Percentiles rank a stretch among this genome's conserved stretches.
phyloP scores from a whole-genome alignment of 2,888 invertebrate species.

The Drosophila longiperda region DNA sequence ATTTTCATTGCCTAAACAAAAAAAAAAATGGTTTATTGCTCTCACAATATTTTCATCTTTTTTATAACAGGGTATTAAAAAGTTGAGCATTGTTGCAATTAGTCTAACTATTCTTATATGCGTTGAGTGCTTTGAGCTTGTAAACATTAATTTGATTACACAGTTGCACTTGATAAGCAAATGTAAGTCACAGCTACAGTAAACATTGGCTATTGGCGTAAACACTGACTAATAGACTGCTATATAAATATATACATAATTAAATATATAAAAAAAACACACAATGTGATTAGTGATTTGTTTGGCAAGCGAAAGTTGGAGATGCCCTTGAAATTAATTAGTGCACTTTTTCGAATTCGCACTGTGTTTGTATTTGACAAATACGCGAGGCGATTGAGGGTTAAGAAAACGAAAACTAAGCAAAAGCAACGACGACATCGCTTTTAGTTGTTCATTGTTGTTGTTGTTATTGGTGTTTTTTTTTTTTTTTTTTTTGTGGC shows the following conservation, averaged over 20 bases:
- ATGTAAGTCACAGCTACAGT: constrained; percentile 31
- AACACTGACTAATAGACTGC: not conserved
- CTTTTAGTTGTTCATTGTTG: constrained; percentile 14
- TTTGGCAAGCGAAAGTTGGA: constrained; percentile 34
- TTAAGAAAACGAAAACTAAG: constrained; percentile 31
- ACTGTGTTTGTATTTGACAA: constrained; percentile 54
- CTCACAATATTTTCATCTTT: not conserved
- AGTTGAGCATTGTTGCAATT: not conserved
- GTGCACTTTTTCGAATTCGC: constrained; percentile 49
- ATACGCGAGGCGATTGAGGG: constrained; percentile 27
- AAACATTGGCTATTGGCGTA: not conserved
- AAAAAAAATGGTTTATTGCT: not conserved
- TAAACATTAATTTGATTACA: constrained; percentile 41
- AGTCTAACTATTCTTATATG: constrained; percentile 62
- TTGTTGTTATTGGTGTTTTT: constrained; percentile 10
- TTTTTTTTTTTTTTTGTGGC: constrained; percentile 41
- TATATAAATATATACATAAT: not conserved
- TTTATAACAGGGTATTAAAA: constrained; percentile 21
- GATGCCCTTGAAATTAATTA: constrained; percentile 67
- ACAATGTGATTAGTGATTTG: constrained; percentile 18
- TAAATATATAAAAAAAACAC: not conserved
- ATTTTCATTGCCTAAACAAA: not conserved
- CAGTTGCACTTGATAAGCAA: constrained; percentile 37
- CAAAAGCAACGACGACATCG: constrained; percentile 34
- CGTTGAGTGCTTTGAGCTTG: constrained; percentile 23